Percentiles rank a stretch among this genome's conserved stretches.
Evolutionary conservation across 2,113 vertebrate genomes (phyloP).

Genomic region (Podarcis cretensis): DNA sequence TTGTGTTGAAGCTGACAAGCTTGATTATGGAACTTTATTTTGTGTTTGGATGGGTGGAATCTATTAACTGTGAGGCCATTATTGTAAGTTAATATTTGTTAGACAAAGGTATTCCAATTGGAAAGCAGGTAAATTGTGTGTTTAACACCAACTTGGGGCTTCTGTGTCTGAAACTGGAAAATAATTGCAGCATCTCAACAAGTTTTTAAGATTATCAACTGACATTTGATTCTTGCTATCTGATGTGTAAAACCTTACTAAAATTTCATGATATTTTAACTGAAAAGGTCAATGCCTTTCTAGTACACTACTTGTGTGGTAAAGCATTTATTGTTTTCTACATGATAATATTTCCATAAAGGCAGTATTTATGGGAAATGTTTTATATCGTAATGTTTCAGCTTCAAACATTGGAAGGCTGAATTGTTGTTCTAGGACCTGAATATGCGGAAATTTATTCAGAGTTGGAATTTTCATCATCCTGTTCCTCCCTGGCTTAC

Average conservation of each 20-base stretch:
- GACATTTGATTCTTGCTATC: slow-evolving; percentile 6
- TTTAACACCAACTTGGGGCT: background rate
- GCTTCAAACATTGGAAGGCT: background rate
- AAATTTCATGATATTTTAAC: background rate
- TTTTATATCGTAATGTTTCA: background rate
- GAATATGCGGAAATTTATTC: background rate
- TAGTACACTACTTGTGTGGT: background rate
- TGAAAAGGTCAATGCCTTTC: background rate
- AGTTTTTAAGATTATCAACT: background rate
- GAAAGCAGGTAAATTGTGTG: background rate
- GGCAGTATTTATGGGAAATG: background rate
- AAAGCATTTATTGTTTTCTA: background rate
- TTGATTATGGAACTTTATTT: slow-evolving; percentile 44
- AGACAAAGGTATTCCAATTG: slow-evolving; percentile 27
- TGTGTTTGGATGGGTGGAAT: slow-evolving; percentile 39
- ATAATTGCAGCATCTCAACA: background rate
- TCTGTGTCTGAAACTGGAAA: background rate
- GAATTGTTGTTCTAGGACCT: background rate
- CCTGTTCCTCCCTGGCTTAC: background rate
- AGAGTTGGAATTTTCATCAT: background rate
- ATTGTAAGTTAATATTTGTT: slow-evolving; percentile 15
- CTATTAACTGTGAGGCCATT: slow-evolving; percentile 12
- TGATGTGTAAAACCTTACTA: background rate
- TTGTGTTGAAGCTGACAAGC: slow-evolving; percentile 5
- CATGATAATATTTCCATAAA: background rate